Evolutionary conservation across 2,888 invertebrate genomes (phyloP), one percentile per base, ranked within the genome.

Genomic region (Cephus pulcher): DNA sequence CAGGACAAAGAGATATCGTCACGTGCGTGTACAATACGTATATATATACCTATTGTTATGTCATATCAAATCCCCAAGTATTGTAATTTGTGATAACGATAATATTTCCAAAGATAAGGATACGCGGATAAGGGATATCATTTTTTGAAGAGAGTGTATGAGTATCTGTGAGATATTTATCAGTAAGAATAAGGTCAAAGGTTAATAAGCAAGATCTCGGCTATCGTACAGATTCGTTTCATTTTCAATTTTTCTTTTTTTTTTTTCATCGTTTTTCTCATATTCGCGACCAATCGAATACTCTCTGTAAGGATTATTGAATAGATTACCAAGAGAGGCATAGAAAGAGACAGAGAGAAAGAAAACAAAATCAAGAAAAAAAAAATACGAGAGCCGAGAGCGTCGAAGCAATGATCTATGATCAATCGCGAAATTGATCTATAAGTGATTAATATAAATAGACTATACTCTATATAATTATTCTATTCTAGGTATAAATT

Each of bases 11-110:
- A 56, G 56, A 56, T 56, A 23, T 56, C 6, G 23, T 56, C 9
- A 56, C 56, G 56, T 56, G 23, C 56, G 56, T 56, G 56, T 56
- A 56, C 56, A 56, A 73, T 73, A 34, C 23, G 34, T 30, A 23
- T 40, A 23, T 40, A 30, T 30, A 40, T 40, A 56, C 56, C 23
- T 56, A n/a, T 23, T 23, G 56, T 56, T 56, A 56, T 9, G 56
- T 56, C 56, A 56, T 56, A 56, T 71, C 32, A 71, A 15, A 32
- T 71, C 71, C 34, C 34, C 11, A n/a, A 76, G 73, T 78, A 73
- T 40, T 68, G 76, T 78, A 73, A 78, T 75, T 75, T 78, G 76
- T 78, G 78, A 78, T 78, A 68, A 75, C 33, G 34, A 69, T n/a
- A 76, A 68, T 56, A 40, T 69, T 78, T 73, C 34, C 71, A 70